phyloP scores from a whole-genome alignment of 2,888 invertebrate species.

The Agrotis segetum region DNA sequence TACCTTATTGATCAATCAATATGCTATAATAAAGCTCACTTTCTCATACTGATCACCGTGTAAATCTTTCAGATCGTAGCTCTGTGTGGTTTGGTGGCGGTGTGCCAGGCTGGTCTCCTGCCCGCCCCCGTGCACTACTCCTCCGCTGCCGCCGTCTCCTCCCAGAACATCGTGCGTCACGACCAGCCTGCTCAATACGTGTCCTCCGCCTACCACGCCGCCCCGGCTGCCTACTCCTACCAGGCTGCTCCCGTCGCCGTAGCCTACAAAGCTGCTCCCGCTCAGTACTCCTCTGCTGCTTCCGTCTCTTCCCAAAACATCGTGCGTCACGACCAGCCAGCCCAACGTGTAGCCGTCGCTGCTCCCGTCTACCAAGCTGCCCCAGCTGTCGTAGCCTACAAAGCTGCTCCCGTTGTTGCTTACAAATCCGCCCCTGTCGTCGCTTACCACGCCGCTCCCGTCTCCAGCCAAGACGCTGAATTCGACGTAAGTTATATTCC shows the following conservation, averaged over 20 bases:
- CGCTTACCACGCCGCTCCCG: constrained; percentile 84
- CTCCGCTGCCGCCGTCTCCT: constrained; percentile 21
- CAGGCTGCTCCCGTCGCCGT: constrained; percentile 48
- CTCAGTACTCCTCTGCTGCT: constrained; percentile 69
- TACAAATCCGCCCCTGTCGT: constrained; percentile 83
- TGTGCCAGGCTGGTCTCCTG: constrained; percentile 75
- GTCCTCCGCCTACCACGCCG: constrained; percentile 44
- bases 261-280: constrained; percentile 45
- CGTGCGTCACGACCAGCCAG: constrained; percentile 77
- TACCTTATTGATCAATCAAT: background rate
- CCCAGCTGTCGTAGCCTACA: constrained; percentile 26
- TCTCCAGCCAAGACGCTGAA: constrained; percentile 59
- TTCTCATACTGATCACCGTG: background rate
- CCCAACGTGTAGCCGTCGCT: constrained; percentile 43
- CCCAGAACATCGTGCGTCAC: constrained; percentile 75
- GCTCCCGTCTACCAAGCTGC: constrained; percentile 43
- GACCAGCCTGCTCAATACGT: constrained; percentile 70
- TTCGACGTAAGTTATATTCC: constrained; percentile 37
- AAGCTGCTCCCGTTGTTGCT: constrained; percentile 66
- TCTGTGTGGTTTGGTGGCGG: constrained; percentile 74
- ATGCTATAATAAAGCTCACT: background rate
- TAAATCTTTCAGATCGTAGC: constrained; percentile 73
- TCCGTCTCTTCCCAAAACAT: constrained; percentile 64
- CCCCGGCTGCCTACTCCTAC: constrained; percentile 31
- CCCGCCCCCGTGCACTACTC: constrained; percentile 76